Evolutionary conservation across 2,113 vertebrate species (phyloP).

Genomic region (Carettochelys insculpta): DNA sequence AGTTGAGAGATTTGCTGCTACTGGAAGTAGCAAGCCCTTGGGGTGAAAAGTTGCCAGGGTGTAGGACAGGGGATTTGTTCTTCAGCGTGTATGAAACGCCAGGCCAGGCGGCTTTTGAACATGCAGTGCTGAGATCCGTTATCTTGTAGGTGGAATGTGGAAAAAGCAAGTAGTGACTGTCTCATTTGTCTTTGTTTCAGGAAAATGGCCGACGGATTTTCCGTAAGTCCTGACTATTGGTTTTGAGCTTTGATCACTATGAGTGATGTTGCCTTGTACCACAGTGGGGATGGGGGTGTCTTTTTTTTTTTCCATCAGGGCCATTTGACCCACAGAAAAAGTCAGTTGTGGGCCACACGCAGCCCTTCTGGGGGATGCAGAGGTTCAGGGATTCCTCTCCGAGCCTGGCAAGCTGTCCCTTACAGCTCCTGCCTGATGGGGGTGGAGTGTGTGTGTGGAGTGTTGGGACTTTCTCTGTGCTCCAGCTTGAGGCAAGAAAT

Average conservation of each 20-base stretch:
- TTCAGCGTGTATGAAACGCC: neutral
- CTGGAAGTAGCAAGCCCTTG: neutral
- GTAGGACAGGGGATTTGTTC: neutral
- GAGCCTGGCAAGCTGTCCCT: no score
- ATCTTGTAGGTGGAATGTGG: fast-evolving
- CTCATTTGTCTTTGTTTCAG: neutral
- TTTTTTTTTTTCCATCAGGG: no score
- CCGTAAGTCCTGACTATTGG: slow-evolving; percentile 24
- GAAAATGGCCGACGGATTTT: slow-evolving; percentile 54
- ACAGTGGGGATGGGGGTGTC: neutral
- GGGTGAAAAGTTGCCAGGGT: neutral
- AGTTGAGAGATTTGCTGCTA: neutral
- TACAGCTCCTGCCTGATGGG: no score
- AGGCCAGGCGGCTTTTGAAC: neutral
- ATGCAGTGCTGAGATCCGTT: neutral
- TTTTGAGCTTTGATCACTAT: fast-evolving
- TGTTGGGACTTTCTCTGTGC: no score
- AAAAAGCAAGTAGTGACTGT: fast-evolving
- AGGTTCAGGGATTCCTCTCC: no score
- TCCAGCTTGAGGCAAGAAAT: no score
- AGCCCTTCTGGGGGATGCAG: no score
- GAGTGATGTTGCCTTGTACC: neutral
- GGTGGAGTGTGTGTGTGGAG: no score
- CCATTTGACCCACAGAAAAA: no score
- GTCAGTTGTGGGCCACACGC: no score